These are phyloP conservation scores for Tychaedon coryphoeus DNA, from an alignment of 2,113 vertebrate species.

Conservation along the genomic window DNA sequence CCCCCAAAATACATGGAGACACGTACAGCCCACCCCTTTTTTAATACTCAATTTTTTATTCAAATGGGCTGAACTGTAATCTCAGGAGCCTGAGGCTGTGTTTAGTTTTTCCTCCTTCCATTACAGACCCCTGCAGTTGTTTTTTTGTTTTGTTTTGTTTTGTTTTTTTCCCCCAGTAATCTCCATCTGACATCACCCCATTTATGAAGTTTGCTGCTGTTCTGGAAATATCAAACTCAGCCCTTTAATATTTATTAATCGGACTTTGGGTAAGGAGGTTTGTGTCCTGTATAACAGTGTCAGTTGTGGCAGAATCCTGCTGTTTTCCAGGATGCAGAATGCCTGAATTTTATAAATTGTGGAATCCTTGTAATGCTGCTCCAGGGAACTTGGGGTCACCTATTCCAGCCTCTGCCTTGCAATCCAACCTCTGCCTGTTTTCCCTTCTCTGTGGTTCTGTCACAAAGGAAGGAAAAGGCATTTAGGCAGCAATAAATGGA, in stretches of 20 bases:
- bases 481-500: neutral
- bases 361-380: neutral
- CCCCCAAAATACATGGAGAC: neutral
- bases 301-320: neutral
- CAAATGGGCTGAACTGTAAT: neutral
- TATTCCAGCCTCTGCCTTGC: neutral
- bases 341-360: neutral
- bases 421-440: neutral
- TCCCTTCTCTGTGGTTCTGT: neutral
- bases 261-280: neutral
- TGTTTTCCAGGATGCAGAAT: neutral
- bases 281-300: neutral
- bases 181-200: neutral
- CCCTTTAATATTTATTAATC: neutral
- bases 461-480: neutral
- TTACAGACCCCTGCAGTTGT: neutral
- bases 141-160: neutral
- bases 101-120: neutral
- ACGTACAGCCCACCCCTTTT: neutral
- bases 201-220: neutral
- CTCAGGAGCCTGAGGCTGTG: neutral
- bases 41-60: conserved; percentile 44
- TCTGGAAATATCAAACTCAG: neutral
- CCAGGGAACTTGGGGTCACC: neutral
- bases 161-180: neutral